A percentile compares a stretch with the other conserved stretches of the same genome.
Conservation (phyloP, 1,140 invertebrate species). For the Polypedilum vanderplanki region DNA sequence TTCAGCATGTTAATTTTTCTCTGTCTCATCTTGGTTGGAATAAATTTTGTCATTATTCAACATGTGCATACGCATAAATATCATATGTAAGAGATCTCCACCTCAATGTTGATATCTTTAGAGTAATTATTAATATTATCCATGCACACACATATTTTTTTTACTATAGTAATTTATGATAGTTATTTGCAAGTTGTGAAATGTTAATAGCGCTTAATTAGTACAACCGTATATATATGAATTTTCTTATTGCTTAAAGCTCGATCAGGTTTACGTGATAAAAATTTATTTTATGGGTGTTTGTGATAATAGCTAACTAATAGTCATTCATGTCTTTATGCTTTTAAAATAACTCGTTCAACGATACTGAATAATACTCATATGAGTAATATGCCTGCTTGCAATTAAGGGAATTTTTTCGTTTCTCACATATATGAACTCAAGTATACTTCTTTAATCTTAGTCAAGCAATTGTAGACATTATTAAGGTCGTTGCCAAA, state of each 20-base stretch:
- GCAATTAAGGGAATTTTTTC: not conserved
- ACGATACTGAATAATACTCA: no score
- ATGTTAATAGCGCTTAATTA: conserved; percentile 14
- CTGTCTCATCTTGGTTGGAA: no score
- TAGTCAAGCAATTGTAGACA: not conserved
- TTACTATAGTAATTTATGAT: conserved; percentile 1
- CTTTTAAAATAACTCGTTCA: no score
- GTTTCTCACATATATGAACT: not conserved
- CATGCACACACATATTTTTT: not conserved
- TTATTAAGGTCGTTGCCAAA: not conserved
- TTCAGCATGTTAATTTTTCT: conserved; percentile 12
- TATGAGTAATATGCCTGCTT: no score
- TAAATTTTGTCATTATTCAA: not conserved
- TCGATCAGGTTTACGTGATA: not conserved
- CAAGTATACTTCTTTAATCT: not conserved
- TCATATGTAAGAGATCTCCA: not conserved
- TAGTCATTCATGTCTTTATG: no score
- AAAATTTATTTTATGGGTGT: conserved; percentile 8
- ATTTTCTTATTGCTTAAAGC: not conserved
- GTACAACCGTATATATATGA: not conserved
- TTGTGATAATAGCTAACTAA: not conserved
- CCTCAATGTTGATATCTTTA: not conserved
- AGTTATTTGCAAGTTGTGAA: conserved; percentile 18
- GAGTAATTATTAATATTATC: conserved; percentile 1
- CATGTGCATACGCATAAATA: not conserved